Conservation (phyloP, 1,140 invertebrate species). For the Popillia japonica region DNA sequence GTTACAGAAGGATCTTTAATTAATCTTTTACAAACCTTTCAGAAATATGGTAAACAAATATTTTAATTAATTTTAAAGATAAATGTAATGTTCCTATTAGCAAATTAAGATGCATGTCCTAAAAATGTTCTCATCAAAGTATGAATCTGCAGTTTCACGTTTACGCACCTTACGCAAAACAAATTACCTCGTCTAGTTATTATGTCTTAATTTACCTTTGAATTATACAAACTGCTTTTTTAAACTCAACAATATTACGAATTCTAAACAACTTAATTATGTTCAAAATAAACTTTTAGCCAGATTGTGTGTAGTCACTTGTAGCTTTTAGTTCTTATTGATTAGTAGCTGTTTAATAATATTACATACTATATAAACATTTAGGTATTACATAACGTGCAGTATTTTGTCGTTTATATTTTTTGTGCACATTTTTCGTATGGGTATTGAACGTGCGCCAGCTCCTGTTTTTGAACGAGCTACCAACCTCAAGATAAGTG, state of each 20-base stretch:
- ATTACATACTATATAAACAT: conserved; percentile 21
- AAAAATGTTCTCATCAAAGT: no score
- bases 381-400: conserved; percentile 19
- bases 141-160: no score
- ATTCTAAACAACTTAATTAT: background rate
- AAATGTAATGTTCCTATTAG: no score
- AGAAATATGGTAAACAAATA: no score
- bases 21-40: no score
- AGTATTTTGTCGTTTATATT: conserved; percentile 28
- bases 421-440: conserved; percentile 19
- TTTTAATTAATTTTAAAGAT: no score
- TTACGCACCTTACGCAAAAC: no score
- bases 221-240: background rate
- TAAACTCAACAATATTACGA: conserved; percentile 11
- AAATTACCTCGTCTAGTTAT: no score
- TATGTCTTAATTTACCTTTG: no score
- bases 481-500: conserved; percentile 33
- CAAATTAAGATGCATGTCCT: no score
- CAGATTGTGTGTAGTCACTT: conserved; percentile 1
- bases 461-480: background rate
- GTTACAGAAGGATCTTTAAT: no score
- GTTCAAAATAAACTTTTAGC: background rate
- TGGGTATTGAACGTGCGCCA: background rate
- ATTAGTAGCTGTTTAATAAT: background rate
- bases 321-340: conserved; percentile 32